These are phyloP conservation scores for Lydus trimaculatus DNA, from an alignment of 2,888 invertebrate genomes.

Conservation along the genomic window DNA sequence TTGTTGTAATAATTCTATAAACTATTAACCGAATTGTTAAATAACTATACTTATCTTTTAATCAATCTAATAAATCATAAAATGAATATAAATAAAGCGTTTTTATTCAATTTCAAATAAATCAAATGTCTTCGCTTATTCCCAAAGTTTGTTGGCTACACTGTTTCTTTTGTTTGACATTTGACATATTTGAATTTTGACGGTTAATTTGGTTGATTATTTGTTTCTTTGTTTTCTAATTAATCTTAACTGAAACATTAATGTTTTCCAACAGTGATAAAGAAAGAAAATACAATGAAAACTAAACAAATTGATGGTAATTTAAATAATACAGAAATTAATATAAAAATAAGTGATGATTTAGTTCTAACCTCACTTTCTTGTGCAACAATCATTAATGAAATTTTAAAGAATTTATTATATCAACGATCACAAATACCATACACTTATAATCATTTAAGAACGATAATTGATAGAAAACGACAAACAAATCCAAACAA, in stretches of 20 bases:
- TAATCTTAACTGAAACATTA: neutral
- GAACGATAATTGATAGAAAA: constrained; percentile 48
- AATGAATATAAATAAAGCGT: no score
- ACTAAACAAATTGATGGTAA: neutral
- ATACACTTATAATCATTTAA: constrained; percentile 52
- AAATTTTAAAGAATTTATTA: constrained; percentile 65
- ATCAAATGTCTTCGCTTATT: neutral
- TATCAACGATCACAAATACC: constrained; percentile 65
- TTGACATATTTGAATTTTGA: neutral
- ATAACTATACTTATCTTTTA: no score
- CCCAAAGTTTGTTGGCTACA: neutral
- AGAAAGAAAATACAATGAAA: neutral
- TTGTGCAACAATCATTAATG: constrained; percentile 66
- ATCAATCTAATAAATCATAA: no score
- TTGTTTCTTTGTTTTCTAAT: neutral
- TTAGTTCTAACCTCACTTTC: constrained; percentile 64
- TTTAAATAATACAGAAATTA: neutral
- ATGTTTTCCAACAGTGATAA: neutral
- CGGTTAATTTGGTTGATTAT: neutral
- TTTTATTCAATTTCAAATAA: neutral
- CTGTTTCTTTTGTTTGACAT: neutral
- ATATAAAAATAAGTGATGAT: constrained; percentile 44
- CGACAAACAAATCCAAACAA: constrained; percentile 33
- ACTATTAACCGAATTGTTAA: no score
- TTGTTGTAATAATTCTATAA: no score